A percentile compares a stretch with the other conserved stretches of the same genome.
Evolutionary conservation across 2,113 vertebrate species (phyloP).

Genomic region (Panurus biarmicus): DNA sequence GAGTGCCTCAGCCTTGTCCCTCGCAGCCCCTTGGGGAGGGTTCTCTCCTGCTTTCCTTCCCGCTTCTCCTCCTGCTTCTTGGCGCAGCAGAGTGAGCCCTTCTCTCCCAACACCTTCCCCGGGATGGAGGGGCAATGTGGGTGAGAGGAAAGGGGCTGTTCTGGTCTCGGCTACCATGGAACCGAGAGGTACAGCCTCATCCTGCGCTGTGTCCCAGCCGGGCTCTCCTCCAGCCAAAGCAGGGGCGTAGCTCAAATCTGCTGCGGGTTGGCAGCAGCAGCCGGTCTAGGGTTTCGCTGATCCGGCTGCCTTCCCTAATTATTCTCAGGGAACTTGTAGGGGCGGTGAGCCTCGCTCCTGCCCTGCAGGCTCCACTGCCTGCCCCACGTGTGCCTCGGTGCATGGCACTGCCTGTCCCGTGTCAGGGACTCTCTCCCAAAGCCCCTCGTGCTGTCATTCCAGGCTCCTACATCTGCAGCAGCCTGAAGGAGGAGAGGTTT

Average conservation of each 20-base stretch:
- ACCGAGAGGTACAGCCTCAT: not conserved
- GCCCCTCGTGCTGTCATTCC: rapidly evolving
- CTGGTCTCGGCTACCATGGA: not conserved
- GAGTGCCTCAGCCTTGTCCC: not conserved
- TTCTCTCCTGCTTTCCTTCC: not conserved
- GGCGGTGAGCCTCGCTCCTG: not conserved
- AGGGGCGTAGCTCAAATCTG: conserved; percentile 4
- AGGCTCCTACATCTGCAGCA: not conserved
- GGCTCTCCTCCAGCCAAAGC: conserved; percentile 31
- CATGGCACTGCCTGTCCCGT: not conserved
- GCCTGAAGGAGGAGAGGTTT: not conserved
- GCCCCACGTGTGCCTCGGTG: not conserved
- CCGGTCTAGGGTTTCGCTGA: conserved; percentile 34
- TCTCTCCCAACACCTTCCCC: not conserved
- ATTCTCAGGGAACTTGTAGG: conserved; percentile 27
- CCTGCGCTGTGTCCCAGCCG: not conserved
- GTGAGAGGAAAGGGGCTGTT: not conserved
- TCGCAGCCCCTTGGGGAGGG: rapidly evolving
- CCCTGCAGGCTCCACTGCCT: not conserved
- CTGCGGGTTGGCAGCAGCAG: conserved; percentile 35
- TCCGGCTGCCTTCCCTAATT: conserved; percentile 36
- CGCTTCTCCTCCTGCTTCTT: not conserved
- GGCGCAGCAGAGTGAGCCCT: not conserved
- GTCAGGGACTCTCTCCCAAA: not conserved
- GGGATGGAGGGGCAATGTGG: rapidly evolving